A percentile compares a stretch with the other conserved stretches of the same genome.
phyloP scores from a whole-genome alignment of 1,140 invertebrate species.

The Sitodiplosis mosellana region DNA sequence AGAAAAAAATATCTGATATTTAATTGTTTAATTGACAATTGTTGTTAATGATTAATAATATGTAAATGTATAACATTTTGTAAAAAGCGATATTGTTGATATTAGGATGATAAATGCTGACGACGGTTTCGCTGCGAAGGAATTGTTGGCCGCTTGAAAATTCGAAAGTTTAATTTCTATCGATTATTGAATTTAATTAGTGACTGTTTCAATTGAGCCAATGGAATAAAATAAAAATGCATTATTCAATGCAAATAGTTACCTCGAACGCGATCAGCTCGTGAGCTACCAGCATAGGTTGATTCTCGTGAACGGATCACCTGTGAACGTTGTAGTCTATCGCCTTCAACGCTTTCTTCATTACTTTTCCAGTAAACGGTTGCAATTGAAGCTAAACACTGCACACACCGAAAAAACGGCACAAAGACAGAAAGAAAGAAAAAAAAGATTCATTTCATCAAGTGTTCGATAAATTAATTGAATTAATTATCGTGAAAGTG shows the following conservation, averaged over 20 bases:
- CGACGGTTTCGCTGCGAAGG: too few relatives aligned
- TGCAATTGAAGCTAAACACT: slow-evolving; percentile 50
- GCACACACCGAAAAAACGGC: not conserved
- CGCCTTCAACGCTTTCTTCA: slow-evolving; percentile 51
- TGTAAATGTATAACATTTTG: too few relatives aligned
- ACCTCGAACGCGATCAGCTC: slow-evolving; percentile 37
- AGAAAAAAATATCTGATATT: too few relatives aligned
- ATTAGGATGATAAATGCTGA: too few relatives aligned
- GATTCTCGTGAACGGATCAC: slow-evolving; percentile 40
- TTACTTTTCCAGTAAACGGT: slow-evolving; percentile 53
- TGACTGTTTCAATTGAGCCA: too few relatives aligned
- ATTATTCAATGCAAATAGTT: slow-evolving; percentile 4
- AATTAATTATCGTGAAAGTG: not conserved
- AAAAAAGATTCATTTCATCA: not conserved
- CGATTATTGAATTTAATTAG: too few relatives aligned
- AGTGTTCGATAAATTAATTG: not conserved
- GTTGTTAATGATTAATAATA: too few relatives aligned
- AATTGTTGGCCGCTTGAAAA: too few relatives aligned
- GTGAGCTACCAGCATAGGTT: slow-evolving; percentile 26
- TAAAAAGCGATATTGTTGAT: too few relatives aligned
- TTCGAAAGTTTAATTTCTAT: too few relatives aligned
- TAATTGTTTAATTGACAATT: too few relatives aligned
- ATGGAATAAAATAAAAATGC: too few relatives aligned
- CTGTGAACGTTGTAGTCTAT: slow-evolving; percentile 38
- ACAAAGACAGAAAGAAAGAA: not conserved